Conservation (phyloP, 2,888 invertebrate genomes). For the Patella pellucida region DNA sequence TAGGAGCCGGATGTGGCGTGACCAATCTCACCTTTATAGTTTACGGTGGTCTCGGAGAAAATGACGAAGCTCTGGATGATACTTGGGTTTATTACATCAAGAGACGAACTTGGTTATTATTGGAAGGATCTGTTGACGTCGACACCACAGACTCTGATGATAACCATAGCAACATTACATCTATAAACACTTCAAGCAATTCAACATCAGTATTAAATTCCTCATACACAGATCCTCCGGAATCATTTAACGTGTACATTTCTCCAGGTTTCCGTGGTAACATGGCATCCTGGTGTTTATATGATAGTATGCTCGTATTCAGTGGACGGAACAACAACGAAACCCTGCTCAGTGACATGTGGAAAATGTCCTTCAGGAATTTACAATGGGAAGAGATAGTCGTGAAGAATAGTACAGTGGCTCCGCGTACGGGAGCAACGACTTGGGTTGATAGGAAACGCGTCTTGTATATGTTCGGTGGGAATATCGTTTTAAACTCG, state of each 20-base stretch:
- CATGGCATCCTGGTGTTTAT: constrained; percentile 54
- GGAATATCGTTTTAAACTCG: constrained; percentile 44
- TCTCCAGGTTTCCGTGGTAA: constrained; percentile 46
- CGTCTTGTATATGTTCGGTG: constrained; percentile 55
- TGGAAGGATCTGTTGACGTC: background rate
- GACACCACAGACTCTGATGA: no score
- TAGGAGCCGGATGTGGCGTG: constrained; percentile 55
- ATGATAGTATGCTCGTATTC: constrained; percentile 46
- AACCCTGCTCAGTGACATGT: constrained; percentile 51
- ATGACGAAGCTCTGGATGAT: constrained; percentile 48
- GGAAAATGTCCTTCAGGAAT: constrained; percentile 46
- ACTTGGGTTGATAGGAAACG: constrained; percentile 39
- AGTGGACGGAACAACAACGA: constrained; percentile 47
- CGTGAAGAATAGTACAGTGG: constrained; percentile 33
- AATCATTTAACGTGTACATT: background rate
- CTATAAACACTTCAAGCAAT: no score
- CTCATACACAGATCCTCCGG: background rate
- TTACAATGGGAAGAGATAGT: constrained; percentile 44
- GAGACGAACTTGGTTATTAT: constrained; percentile 18
- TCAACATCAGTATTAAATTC: no score
- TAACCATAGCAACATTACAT: no score
- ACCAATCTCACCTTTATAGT: constrained; percentile 44
- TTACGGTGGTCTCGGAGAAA: constrained; percentile 53
- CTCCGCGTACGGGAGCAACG: constrained; percentile 47
- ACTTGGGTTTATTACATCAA: constrained; percentile 55